Evolutionary conservation across 2,888 invertebrate genomes (phyloP).

Genomic region (Hermaeophaga mercurialis): DNA sequence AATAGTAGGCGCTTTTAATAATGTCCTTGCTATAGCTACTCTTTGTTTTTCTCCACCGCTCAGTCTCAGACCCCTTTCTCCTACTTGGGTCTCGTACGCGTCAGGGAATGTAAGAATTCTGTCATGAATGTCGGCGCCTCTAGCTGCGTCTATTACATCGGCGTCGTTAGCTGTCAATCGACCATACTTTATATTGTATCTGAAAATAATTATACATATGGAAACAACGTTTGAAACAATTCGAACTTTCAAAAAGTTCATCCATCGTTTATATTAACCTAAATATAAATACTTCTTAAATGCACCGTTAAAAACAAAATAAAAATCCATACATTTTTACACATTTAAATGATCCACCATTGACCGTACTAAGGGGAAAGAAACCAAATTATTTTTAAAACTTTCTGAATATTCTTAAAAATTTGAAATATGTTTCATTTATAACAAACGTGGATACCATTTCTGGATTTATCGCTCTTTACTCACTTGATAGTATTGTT

Average conservation of each 20-base stretch:
- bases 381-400: too few relatives aligned
- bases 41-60: conserved; percentile 98
- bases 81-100: conserved; percentile 70
- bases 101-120: conserved; percentile 90
- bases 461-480: background rate
- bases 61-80: conserved; percentile 91
- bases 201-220: conserved; percentile 49
- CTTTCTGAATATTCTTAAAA: too few relatives aligned
- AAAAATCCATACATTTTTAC: too few relatives aligned
- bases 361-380: too few relatives aligned
- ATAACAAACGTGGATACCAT: too few relatives aligned
- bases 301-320: too few relatives aligned
- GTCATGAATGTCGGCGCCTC: conserved; percentile 92
- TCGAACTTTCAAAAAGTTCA: too few relatives aligned
- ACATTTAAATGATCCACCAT: too few relatives aligned
- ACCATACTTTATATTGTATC: conserved; percentile 95
- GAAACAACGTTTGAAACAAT: too few relatives aligned
- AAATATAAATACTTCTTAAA: too few relatives aligned
- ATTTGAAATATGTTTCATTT: too few relatives aligned
- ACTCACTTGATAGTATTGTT: conserved; percentile 84
- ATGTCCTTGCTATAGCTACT: conserved; percentile 94
- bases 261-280: too few relatives aligned
- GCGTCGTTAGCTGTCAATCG: conserved; percentile 75
- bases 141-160: conserved; percentile 88
- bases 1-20: conserved; percentile 89